Percentiles rank a stretch among this genome's conserved stretches.
Conservation (phyloP, 1,140 invertebrate genomes). For the Magallana angulata region DNA sequence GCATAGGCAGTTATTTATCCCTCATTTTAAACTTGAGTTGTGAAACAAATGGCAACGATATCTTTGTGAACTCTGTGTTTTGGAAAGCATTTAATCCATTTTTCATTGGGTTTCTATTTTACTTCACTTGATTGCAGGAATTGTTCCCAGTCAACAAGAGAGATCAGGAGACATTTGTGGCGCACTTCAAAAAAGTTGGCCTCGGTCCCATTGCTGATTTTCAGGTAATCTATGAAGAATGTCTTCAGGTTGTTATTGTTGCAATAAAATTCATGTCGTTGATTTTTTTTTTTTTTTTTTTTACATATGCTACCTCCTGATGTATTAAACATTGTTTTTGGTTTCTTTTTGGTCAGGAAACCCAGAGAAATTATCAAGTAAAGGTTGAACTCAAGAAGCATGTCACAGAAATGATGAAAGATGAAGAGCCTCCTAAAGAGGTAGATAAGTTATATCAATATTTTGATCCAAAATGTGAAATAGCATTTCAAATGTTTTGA, state of each 20-base stretch:
- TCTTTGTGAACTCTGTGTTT: too few species aligned
- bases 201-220: conserved; percentile 92
- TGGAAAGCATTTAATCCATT: too few species aligned
- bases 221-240: conserved; percentile 80
- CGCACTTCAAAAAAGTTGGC: conserved; percentile 91
- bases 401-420: conserved; percentile 84
- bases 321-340: neutral
- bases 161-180: conserved; percentile 91
- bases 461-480: too few species aligned
- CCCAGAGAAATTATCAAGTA: conserved; percentile 21
- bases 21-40: conserved; percentile 24
- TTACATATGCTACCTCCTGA: too few species aligned
- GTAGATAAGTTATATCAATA: conserved; percentile 53
- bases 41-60: too few species aligned
- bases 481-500: too few species aligned
- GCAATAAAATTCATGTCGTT: too few species aligned
- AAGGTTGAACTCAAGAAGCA: conserved; percentile 20
- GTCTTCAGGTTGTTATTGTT: too few species aligned
- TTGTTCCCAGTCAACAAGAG: conserved; percentile 96
- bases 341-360: neutral
- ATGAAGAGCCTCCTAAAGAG: conserved; percentile 84
- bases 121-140: conserved; percentile 83
- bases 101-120: too few species aligned
- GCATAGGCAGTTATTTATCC: neutral
- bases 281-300: too few species aligned